Conservation (phyloP, 2,113 vertebrate species). For the Dromas ardeola region DNA sequence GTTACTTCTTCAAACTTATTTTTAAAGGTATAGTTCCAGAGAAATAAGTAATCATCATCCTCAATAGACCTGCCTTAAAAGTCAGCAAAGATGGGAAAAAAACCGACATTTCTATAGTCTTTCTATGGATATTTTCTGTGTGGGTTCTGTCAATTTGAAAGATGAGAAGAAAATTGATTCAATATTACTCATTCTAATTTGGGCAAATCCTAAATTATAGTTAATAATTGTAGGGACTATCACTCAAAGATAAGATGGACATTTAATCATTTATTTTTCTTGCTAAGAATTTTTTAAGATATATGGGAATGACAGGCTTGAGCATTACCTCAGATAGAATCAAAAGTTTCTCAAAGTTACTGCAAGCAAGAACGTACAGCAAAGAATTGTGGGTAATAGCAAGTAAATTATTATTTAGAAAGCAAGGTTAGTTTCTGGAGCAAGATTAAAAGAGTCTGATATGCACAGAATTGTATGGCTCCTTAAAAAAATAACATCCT, state of each 20-base stretch:
- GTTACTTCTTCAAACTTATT: background rate
- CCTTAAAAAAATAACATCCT: background rate
- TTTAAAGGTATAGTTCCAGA: background rate
- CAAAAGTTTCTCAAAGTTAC: background rate
- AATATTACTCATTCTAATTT: slow-evolving; percentile 3
- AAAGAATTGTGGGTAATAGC: background rate
- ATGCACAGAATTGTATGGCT: background rate
- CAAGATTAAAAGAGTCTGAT: background rate
- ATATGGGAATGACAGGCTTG: background rate
- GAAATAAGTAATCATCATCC: background rate
- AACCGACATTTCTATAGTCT: background rate
- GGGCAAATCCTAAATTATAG: background rate
- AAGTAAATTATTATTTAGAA: background rate
- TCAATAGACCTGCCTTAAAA: background rate
- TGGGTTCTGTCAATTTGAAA: background rate
- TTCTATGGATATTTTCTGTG: background rate
- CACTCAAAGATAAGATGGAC: background rate
- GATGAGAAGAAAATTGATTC: background rate
- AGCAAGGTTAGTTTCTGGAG: background rate
- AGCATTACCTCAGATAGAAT: background rate
- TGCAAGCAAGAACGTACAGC: background rate
- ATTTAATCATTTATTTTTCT: background rate
- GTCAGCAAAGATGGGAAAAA: fast-evolving
- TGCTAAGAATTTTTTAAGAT: background rate
- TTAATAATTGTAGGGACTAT: background rate